phyloP scores from a whole-genome alignment of 2,797 vertebrate genomes.

The Onychomys leucogaster region DNA sequence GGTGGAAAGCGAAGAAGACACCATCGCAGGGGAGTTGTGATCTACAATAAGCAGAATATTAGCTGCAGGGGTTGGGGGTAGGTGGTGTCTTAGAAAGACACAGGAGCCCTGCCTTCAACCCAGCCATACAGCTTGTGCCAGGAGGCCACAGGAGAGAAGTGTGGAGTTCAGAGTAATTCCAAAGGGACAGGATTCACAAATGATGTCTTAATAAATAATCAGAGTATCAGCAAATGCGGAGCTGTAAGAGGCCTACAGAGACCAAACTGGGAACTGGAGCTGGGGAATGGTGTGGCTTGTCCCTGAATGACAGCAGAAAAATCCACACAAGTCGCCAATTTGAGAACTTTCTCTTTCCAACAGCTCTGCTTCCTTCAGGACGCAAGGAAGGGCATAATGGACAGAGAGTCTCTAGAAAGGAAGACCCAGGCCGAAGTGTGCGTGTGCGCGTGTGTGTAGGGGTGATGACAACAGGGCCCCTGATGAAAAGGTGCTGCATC shows the following conservation, averaged over 20 bases:
- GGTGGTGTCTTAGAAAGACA: background rate
- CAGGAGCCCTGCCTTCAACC: too few species aligned
- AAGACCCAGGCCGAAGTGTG: background rate
- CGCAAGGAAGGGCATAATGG: background rate
- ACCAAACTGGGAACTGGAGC: background rate
- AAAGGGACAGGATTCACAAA: background rate
- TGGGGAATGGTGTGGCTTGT: background rate
- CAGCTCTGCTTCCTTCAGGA: background rate
- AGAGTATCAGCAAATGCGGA: background rate
- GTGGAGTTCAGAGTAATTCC: background rate
- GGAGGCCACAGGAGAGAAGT: background rate
- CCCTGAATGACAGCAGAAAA: background rate
- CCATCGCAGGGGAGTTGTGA: too few species aligned
- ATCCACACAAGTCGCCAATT: background rate
- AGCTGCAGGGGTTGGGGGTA: background rate
- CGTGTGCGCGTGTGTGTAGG: too few species aligned
- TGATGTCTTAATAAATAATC: accelerated
- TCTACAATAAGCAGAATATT: too few species aligned
- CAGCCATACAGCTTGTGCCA: too few species aligned
- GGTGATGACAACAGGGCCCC: background rate
- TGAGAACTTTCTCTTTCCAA: background rate
- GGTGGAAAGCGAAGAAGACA: background rate
- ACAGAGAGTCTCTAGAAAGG: background rate
- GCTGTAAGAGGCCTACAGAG: background rate
- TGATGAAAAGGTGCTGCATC: background rate